Evolutionary conservation across 1,140 invertebrate species (phyloP).

Genomic region (Rhizoglyphus robini): DNA sequence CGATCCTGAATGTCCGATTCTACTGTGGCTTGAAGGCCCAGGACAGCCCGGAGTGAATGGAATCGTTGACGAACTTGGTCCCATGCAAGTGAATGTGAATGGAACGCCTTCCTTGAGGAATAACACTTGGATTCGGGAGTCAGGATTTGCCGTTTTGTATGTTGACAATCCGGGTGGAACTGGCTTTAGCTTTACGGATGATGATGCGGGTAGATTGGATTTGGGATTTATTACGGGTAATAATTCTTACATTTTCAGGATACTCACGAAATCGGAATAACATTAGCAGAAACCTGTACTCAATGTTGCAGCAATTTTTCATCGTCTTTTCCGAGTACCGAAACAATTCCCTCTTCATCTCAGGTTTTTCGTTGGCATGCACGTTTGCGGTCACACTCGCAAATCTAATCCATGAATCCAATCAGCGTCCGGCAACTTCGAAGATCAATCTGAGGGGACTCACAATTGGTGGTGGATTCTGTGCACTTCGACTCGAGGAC

Average conservation of each 20-base stretch:
- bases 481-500: no score
- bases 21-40: conserved; percentile 75
- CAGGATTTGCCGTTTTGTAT: conserved; percentile 60
- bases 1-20: conserved; percentile 48
- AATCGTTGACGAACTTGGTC: conserved; percentile 66
- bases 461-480: no score
- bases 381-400: no score
- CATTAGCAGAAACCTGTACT: conserved; percentile 24
- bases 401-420: conserved; percentile 31
- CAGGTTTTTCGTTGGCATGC: no score
- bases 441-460: conserved; percentile 35
- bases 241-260: no score
- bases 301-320: no score
- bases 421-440: conserved; percentile 33
- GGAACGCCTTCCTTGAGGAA: conserved; percentile 44
- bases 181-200: conserved; percentile 28
- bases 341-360: no score
- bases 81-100: conserved; percentile 43
- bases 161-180: no score
- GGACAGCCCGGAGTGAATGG: conserved; percentile 63
- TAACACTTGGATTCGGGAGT: conserved; percentile 56
- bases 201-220: conserved; percentile 19
- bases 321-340: no score
- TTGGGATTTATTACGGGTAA: no score
- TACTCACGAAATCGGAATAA: conserved; percentile 24